These are phyloP conservation scores for Osmerus mordax DNA, from an alignment of 2,113 vertebrate genomes.

Conservation along the genomic window DNA sequence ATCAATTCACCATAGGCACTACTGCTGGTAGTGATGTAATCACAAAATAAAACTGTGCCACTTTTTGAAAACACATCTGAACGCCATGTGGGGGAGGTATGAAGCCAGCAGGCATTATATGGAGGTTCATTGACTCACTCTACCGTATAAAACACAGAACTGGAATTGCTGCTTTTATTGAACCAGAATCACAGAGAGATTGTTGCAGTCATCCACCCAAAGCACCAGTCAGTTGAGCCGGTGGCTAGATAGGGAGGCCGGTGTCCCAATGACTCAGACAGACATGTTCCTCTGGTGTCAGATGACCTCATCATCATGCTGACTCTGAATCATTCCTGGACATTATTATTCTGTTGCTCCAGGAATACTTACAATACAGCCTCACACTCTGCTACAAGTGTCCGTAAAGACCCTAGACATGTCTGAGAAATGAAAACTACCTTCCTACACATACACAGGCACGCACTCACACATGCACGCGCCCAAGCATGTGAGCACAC, in stretches of 20 bases:
- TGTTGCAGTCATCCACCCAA: no score
- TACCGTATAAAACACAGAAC: no score
- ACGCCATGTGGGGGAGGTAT: no score
- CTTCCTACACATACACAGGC: not conserved
- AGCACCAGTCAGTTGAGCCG: no score
- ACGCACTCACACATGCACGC: not conserved
- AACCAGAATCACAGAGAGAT: no score
- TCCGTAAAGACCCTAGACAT: not conserved
- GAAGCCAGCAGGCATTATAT: no score
- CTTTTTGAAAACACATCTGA: no score
- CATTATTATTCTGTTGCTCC: not conserved
- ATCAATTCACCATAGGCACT: not conserved
- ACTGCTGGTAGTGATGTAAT: not conserved
- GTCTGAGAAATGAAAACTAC: no score
- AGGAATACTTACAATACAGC: not conserved
- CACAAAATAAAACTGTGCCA: no score
- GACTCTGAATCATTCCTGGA: constrained; percentile 7
- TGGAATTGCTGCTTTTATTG: no score
- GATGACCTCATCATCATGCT: not conserved
- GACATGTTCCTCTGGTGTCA: not conserved
- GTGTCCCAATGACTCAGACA: not conserved
- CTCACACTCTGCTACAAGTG: not conserved
- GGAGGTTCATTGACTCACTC: no score
- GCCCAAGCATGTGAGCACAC: not conserved
- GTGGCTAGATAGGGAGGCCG: no score